phyloP scores from a whole-genome alignment of 2,113 vertebrate species.

The Budorcas taxicolor region DNA sequence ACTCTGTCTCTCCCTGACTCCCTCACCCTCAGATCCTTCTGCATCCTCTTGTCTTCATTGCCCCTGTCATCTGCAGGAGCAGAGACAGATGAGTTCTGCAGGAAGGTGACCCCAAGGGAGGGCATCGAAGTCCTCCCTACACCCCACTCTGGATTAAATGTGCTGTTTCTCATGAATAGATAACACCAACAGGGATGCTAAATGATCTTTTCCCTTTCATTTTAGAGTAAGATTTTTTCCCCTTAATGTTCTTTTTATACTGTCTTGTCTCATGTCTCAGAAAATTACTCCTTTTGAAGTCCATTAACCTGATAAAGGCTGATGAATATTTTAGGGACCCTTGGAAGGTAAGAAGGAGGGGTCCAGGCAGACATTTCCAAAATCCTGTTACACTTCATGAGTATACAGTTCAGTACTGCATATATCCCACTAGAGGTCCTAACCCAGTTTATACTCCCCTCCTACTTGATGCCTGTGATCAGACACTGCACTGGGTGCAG shows the following conservation, averaged over 20 bases:
- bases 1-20: not conserved
- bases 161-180: conserved; percentile 69
- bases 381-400: not conserved
- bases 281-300: conserved; percentile 64
- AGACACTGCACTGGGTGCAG: not conserved
- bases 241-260: conserved; percentile 70
- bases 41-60: not conserved
- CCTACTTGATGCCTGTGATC: not conserved
- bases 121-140: conserved; percentile 17
- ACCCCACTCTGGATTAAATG: conserved; percentile 37
- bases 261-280: conserved; percentile 62
- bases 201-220: conserved; percentile 68
- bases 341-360: conserved; percentile 46
- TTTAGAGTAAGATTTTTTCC: conserved; percentile 63
- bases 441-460: not conserved
- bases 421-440: not conserved
- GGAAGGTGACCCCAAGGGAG: conserved; percentile 80
- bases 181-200: conserved; percentile 60
- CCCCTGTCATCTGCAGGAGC: not conserved
- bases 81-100: conserved; percentile 68
- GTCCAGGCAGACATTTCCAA: not conserved
- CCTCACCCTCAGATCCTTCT: not conserved
- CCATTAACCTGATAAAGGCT: conserved; percentile 56
- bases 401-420: not conserved
- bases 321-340: conserved; percentile 57